These are phyloP conservation scores for Stegana nigrithorax DNA, from an alignment of 2,888 invertebrate species.

Conservation along the genomic window DNA sequence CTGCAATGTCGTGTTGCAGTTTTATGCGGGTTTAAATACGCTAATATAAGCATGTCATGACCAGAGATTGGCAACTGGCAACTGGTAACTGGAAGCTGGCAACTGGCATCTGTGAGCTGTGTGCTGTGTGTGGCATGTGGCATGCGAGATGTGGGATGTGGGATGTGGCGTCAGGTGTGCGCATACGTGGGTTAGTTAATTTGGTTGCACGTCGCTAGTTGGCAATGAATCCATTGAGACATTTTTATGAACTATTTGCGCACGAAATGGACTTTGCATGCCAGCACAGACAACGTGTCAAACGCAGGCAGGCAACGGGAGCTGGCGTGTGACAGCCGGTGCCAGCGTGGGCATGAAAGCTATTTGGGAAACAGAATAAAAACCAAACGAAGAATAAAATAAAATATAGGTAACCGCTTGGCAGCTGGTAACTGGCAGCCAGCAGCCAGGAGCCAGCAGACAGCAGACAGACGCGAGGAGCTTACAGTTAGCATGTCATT, in stretches of 20 bases:
- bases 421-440: neutral
- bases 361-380: too few relatives aligned
- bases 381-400: too few relatives aligned
- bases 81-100: too few relatives aligned
- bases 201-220: neutral
- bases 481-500: slow-evolving; percentile 1
- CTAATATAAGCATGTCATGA: neutral
- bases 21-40: neutral
- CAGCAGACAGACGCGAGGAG: too few relatives aligned
- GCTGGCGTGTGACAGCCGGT: too few relatives aligned
- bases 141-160: too few relatives aligned
- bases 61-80: neutral
- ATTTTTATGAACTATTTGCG: slow-evolving; percentile 42
- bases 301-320: neutral
- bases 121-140: too few relatives aligned
- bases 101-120: too few relatives aligned
- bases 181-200: too few relatives aligned
- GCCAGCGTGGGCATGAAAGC: too few relatives aligned
- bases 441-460: neutral
- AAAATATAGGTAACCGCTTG: neutral
- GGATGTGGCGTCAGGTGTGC: too few relatives aligned
- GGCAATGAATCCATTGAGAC: slow-evolving; percentile 45
- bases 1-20: too few relatives aligned
- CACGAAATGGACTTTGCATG: neutral
- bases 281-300: neutral